Evolutionary conservation across 2,888 invertebrate species (phyloP), one percentile per base, ranked within the genome.

Genomic region (Amblyjoppa fuscipennis): DNA sequence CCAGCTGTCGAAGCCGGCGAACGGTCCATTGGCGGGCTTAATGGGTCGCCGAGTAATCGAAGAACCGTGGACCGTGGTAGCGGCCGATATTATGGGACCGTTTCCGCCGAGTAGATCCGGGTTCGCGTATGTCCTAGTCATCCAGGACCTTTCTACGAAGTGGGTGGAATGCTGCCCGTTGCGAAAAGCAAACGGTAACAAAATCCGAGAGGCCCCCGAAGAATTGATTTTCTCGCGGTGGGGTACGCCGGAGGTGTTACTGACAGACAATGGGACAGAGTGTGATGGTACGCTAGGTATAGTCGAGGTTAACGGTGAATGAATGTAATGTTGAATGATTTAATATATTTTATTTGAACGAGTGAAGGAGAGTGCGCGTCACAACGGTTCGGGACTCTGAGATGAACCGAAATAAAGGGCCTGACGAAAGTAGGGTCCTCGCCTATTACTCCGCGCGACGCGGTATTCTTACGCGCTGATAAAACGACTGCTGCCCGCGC

Each of bases 241-340:
- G 80, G 89, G 90, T 3, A 76, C 75, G 1, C 89, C 89, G 0
- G 56, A 85, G 25, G 56, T 75, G 2, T 25, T 91, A 0, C 53
- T 90, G 0, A 85, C 82, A 0, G 91, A 91, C 51, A 90, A 90
- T 71, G 91, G 90, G 0, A 86, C 87, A 0, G 34, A 34, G 20
- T 20, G 20, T 20, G 20, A 20, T 20, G 20, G 20, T 20, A 20
- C 20, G 20, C 20, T 20, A 20, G 20, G 20, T 20, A 20, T 20
- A 20, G 20, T 20, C 20, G 20, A 20, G 20, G 20, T 20, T 20
- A 20, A 20, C 20, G 20, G 20, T 20, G 20, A 20, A 20, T 20
- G 20, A 20, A 20, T 20, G 20, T 20, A 20, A 0, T 20, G 20
- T 20, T 20, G 20, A 20, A 20, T 20, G 0, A 20, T 20, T 20